Conservation (phyloP, 2,888 invertebrate genomes). For the Crossocerus cetratus region DNA sequence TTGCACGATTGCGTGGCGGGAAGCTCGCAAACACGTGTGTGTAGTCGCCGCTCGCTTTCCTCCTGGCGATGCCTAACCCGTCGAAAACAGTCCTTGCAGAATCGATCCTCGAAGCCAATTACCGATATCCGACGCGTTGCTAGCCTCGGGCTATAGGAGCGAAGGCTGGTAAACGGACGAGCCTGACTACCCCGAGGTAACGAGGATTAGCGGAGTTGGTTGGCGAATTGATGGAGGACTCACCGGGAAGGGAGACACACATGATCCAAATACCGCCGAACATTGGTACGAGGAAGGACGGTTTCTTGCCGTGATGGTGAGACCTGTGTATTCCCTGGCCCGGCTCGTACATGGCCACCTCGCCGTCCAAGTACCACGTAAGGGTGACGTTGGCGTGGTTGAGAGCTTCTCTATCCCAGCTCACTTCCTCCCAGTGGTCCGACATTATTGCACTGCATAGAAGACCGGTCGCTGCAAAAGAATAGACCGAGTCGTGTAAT, state of each 20-base stretch:
- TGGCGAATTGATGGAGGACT: slow-evolving; percentile 1
- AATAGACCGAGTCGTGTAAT: background rate
- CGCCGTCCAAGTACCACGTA: slow-evolving; percentile 87
- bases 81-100: slow-evolving; percentile 1
- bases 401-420: slow-evolving; percentile 85
- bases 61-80: background rate
- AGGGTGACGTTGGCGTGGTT: slow-evolving; percentile 81
- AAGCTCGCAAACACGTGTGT: slow-evolving; percentile 10
- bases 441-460: slow-evolving; percentile 92
- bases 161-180: too few species aligned
- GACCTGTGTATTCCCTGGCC: slow-evolving; percentile 47
- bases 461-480: slow-evolving; percentile 82
- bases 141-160: too few species aligned
- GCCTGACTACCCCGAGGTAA: too few species aligned
- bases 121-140: too few species aligned
- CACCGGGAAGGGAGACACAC: slow-evolving; percentile 90
- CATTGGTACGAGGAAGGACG: slow-evolving; percentile 89
- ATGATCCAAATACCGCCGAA: slow-evolving; percentile 95
- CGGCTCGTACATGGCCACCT: slow-evolving; percentile 82
- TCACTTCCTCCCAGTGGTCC: slow-evolving; percentile 93
- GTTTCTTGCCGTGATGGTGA: slow-evolving; percentile 54
- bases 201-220: background rate
- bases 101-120: slow-evolving; percentile 17
- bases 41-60: too few species aligned
- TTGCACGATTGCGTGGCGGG: background rate